These are phyloP conservation scores for Nasonia oneida DNA, from an alignment of 2,888 invertebrate genomes.

Conservation along the genomic window DNA sequence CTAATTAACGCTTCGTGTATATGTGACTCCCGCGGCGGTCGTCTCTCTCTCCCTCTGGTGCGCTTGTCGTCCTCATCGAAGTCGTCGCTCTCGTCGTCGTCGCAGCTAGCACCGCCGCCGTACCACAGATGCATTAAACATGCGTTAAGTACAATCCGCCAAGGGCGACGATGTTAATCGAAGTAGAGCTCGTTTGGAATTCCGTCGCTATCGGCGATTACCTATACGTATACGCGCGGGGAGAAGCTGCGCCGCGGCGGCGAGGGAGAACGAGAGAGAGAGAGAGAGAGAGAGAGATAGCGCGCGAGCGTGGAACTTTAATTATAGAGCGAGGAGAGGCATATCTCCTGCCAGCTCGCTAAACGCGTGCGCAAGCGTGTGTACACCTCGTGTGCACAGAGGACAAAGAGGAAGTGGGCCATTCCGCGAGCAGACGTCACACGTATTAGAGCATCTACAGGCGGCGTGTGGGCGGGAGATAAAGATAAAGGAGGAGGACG, in stretches of 20 bases:
- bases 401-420: slow-evolving; percentile 56
- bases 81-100: slow-evolving; percentile 37
- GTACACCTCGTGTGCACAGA: slow-evolving; percentile 7
- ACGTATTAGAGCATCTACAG: background rate
- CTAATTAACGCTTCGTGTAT: slow-evolving; percentile 61
- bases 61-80: background rate
- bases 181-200: slow-evolving; percentile 63
- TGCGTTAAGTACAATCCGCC: slow-evolving; percentile 61
- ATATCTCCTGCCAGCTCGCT: background rate
- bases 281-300: background rate
- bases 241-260: background rate
- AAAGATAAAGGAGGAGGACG: slow-evolving; percentile 27
- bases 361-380: background rate
- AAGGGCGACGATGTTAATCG: slow-evolving; percentile 64
- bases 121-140: slow-evolving; percentile 62
- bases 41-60: background rate
- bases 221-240: slow-evolving; percentile 21
- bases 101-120: slow-evolving; percentile 23
- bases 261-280: slow-evolving; percentile 9
- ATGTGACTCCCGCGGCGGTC: slow-evolving; percentile 46
- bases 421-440: slow-evolving; percentile 19
- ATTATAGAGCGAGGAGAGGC: slow-evolving; percentile 52
- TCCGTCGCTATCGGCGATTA: slow-evolving; percentile 60
- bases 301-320: slow-evolving; percentile 50
- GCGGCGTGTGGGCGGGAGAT: background rate